Evolutionary conservation across 2,113 vertebrate species (phyloP).

Genomic region (Xiphorhynchus elegans): DNA sequence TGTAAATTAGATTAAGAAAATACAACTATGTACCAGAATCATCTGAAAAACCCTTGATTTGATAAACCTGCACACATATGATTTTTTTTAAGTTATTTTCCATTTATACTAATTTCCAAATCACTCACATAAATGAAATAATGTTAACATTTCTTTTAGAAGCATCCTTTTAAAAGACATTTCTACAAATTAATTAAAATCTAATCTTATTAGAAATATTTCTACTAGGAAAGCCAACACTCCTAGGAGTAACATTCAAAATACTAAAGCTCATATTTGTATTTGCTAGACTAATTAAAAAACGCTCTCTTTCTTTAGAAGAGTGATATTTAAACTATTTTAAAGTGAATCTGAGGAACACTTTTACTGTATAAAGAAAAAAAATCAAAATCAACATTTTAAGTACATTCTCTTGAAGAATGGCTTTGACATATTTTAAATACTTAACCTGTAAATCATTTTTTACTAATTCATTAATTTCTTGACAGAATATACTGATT

Average conservation of each 20-base stretch:
- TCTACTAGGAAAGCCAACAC: slow-evolving; percentile 30
- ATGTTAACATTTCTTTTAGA: slow-evolving; percentile 14
- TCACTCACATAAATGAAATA: slow-evolving; percentile 5
- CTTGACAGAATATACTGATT: slow-evolving; percentile 15
- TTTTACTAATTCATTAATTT: slow-evolving; percentile 13
- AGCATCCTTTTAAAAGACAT: background rate
- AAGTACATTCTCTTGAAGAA: background rate
- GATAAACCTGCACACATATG: background rate
- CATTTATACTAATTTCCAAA: slow-evolving; percentile 9
- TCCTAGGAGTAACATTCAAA: slow-evolving; percentile 52
- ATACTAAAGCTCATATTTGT: slow-evolving; percentile 23
- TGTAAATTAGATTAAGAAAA: background rate
- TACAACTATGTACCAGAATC: background rate
- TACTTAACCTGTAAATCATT: background rate
- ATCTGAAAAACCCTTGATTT: background rate
- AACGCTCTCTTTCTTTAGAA: slow-evolving; percentile 19
- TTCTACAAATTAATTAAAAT: slow-evolving; percentile 29
- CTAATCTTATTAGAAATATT: slow-evolving; percentile 23
- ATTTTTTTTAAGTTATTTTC: background rate
- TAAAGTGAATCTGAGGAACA: slow-evolving; percentile 13
- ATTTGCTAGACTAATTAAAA: slow-evolving; percentile 37
- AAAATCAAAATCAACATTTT: background rate
- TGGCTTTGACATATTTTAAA: background rate
- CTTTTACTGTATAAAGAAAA: slow-evolving; percentile 4
- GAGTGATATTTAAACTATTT: slow-evolving; percentile 22